Base-by-base conservation (phyloP, 2,797 vertebrate genomes). In the Synanceia verrucosa region DNA sequence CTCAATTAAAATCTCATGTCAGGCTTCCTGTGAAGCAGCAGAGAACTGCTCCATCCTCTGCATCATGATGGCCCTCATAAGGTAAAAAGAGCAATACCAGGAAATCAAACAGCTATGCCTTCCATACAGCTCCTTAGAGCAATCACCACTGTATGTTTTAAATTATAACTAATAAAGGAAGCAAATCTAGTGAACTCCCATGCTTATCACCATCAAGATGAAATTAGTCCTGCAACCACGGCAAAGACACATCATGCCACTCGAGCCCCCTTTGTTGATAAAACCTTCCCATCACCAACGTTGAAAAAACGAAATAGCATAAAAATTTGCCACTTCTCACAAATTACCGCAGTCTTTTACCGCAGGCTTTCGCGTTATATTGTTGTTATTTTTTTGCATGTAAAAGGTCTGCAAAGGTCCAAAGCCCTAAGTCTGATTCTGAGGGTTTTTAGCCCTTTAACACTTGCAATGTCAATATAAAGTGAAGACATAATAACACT, bases 151-250 rank as follows among this genome's bases (percentile, higher is more conserved):
- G 48, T 56, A 43, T 65, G 68, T 78, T 79, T 82, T 29, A 76
- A 78, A 76, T 23, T 55, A 60, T 13, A 66, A 68, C 60, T 68
- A 82, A 85, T 81, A 16, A 56, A 79, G 36, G 16, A 73, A 55
- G n/a, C 26, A 8, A 24, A 69, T 68, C 21, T 60, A 62, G 67
- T 65, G 50, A 79, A 61, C 33, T 28, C 52, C 50, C 19, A 16
- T 60, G 53, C 50, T 82, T 31, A 68, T 71, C 60, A 76, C 78
- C 62, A 44, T 23, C 39, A 58, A 63, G 65, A 50, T 52, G 34
- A 57, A 75, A 76, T 51, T 26, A 23, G 21, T 59, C 18, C 46
- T 24, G 41, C 16, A 43, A 67, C 55, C 36, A 51, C 76, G 70
- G 70, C 63, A 86, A 65, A 70, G 63, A 64, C 59, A 46, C 29